Percentiles rank a stretch among this genome's conserved stretches.
These are phyloP conservation scores for Microcebus griseorufus DNA, from an alignment of 2,113 vertebrate genomes.

Conservation along the genomic window DNA sequence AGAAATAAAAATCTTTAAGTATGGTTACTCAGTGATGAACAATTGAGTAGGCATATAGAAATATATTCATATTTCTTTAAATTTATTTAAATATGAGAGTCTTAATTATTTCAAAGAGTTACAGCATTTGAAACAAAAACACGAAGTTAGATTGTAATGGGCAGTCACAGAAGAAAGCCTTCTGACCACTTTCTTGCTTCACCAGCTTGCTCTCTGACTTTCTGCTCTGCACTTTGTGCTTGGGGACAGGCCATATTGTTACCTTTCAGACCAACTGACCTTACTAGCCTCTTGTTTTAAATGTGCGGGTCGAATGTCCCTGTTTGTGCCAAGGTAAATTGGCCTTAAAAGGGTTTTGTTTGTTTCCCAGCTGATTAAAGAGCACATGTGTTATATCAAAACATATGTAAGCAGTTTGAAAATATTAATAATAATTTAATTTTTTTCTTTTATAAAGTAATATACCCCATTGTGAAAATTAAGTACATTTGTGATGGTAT, in stretches of 20 bases:
- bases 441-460: conserved; percentile 41
- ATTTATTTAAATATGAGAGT: conserved; percentile 25
- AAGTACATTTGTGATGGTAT: neutral
- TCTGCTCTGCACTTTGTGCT: neutral
- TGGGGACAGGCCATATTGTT: neutral
- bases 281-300: neutral
- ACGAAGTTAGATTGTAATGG: neutral
- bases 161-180: neutral
- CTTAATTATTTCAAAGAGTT: neutral
- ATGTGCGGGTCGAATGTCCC: neutral
- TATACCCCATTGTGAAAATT: conserved; percentile 5
- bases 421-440: conserved; percentile 5
- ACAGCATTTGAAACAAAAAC: conserved; percentile 31
- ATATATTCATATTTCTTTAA: conserved; percentile 9
- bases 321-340: conserved; percentile 26
- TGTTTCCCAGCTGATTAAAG: conserved; percentile 52
- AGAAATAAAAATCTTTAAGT: conserved; percentile 11
- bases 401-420: conserved; percentile 24
- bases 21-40: neutral
- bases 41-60: neutral
- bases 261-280: neutral
- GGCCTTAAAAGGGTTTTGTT: conserved; percentile 11
- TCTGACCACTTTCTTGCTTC: neutral
- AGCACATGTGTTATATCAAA: conserved; percentile 15
- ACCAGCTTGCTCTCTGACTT: neutral